Conservation (phyloP, 2,888 invertebrate genomes). For the Cancer borealis region DNA sequence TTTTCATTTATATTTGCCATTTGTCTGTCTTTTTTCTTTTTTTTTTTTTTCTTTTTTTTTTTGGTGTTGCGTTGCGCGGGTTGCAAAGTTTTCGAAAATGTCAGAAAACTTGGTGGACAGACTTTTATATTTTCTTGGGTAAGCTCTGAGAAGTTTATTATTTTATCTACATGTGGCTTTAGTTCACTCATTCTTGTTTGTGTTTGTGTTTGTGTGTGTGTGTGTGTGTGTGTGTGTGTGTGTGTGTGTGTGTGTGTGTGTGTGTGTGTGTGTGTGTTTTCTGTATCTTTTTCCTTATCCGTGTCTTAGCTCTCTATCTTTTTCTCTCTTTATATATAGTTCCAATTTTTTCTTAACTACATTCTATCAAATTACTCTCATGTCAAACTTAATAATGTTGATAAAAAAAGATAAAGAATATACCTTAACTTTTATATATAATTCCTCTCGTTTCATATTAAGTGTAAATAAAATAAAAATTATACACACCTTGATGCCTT, state of each 20-base stretch:
- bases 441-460: too few relatives aligned
- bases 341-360: too few relatives aligned
- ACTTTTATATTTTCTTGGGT: conserved; percentile 12
- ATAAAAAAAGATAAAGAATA: too few relatives aligned
- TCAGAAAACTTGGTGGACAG: background rate
- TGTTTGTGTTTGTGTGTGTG: conserved; percentile 45
- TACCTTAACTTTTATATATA: too few relatives aligned
- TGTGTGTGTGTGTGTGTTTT: conserved; percentile 23
- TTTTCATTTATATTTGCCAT: conserved; percentile 31
- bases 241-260: conserved; percentile 49
- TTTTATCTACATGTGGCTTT: background rate
- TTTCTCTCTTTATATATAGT: too few relatives aligned
- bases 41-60: background rate
- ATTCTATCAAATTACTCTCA: too few relatives aligned
- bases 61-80: background rate
- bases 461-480: too few relatives aligned
- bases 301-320: too few relatives aligned
- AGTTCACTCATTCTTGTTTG: background rate
- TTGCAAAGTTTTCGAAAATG: background rate
- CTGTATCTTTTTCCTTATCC: too few relatives aligned
- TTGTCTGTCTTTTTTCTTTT: too few relatives aligned
- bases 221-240: conserved; percentile 14
- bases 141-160: background rate
- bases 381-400: too few relatives aligned
- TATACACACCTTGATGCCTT: too few relatives aligned